phyloP scores from a whole-genome alignment of 2,797 vertebrate species.

The Ambastaia sidthimunki region DNA sequence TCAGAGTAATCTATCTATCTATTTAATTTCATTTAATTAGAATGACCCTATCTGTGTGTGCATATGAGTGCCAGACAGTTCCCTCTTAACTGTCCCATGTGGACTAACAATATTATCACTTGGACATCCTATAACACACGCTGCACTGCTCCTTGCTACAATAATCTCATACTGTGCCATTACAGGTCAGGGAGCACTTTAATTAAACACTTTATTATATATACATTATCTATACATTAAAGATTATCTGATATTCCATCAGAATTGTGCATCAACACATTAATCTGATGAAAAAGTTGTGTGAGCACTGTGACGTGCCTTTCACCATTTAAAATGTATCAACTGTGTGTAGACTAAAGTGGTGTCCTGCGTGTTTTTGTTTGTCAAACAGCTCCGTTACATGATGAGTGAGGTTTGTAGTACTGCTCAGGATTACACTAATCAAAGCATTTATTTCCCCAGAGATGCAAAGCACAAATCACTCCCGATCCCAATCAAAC shows the following conservation, averaged over 20 bases:
- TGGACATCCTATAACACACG: constrained; percentile 1
- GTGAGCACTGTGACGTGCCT: constrained; percentile 42
- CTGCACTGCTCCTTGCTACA: constrained; percentile 4
- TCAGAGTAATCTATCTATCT: constrained; percentile 11
- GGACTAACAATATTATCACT: constrained; percentile 24
- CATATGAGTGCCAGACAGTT: neutral
- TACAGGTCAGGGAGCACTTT: constrained; percentile 2
- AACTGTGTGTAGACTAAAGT: constrained; percentile 53
- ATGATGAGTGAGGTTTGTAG: constrained; percentile 84
- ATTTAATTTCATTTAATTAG: too few relatives aligned
- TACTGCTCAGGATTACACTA: constrained; percentile 96
- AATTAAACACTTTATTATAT: constrained; percentile 16
- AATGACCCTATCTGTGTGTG: constrained; percentile 1
- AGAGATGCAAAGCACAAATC: constrained; percentile 88
- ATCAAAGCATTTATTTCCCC: constrained; percentile 99
- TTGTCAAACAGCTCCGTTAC: constrained; percentile 92
- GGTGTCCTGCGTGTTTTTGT: constrained; percentile 89
- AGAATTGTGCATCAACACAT: constrained; percentile 43
- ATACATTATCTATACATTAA: constrained; percentile 35
- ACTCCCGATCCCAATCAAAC: constrained; percentile 99
- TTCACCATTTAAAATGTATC: constrained; percentile 44
- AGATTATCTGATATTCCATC: constrained; percentile 32
- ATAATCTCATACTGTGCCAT: constrained; percentile 13
- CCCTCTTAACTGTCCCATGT: constrained; percentile 18
- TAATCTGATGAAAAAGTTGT: constrained; percentile 20